Evolutionary conservation across 2,888 invertebrate genomes (phyloP), one percentile per base, ranked within the genome.

Genomic region (Ceramica pisi): DNA sequence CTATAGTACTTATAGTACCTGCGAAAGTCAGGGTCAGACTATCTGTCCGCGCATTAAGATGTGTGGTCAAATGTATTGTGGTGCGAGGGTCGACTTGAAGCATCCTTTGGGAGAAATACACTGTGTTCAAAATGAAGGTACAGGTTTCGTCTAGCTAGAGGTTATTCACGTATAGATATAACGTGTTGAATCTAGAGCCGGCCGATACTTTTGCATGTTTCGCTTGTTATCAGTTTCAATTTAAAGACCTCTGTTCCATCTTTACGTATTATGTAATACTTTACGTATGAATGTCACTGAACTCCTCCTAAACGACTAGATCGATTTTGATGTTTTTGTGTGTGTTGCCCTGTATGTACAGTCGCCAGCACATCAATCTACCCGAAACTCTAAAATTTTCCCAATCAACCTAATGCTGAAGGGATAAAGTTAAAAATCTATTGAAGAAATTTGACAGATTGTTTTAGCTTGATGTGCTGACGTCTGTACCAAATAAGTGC

Each of bases 11-110:
- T n/a, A n/a, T n/a, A 14, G 38, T 50, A 53, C 56, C 70, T 74
- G 50, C 14, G 50, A 61, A 74, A 71, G 61, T 71, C 69, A 82
- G 65, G 69, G 79, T 61, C 67, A 35, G 44, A 38, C 57, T 62
- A 78, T 78, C 75, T 82, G 71, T 81, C 82, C 21, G 50, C 67
- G 46, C 61, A 53, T 66, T 82, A 66, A 81, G 78, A 81, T 71
- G 46, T 71, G 71, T 73, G 63, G 70, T 44, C 59, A 38, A 70
- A 62, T 70, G 65, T 78, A 68, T 71, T 71, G 70, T 67, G 64
- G 75, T 61, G 12, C 46, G 14, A 68, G 64, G 72, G 82, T 70
- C 35, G 35, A 31, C 9, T 23, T 38, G 41, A 62, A 55, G 62
- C 31, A 41, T 46, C 76, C 51, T 55, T 63, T 50, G 55, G 60